Base-by-base conservation (phyloP, 2,113 vertebrate genomes). In the Chroicocephalus ridibundus region DNA sequence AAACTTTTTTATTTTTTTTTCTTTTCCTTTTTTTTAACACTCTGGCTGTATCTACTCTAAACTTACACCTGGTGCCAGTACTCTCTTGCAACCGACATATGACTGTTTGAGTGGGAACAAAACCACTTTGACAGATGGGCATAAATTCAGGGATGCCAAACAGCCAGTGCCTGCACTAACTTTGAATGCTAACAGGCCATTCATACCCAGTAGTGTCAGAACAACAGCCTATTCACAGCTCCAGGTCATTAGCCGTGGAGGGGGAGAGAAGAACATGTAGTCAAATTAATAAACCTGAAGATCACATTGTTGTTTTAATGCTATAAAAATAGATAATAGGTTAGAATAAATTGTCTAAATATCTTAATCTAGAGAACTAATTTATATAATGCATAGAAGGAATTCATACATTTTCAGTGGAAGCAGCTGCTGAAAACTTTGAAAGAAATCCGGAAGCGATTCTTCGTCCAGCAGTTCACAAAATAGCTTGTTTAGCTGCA, bases 141-240 rank as follows among this genome's bases (percentile, higher is more conserved):
- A 95, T 90, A 52, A 60, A 94, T 81, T 96, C 88, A 91, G 54
- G 83, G 78, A 92, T 96, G 96, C 65, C 92, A 95, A 66, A 76
- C 74, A 70, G 31, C n/a, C 36, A 74, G 38, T 47, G 86, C 78
- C 71, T 94, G 82, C 54, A 27, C 79, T 86, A 88, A 52, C 19
- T 90, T 89, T 94, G 88, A 94, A 94, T 92, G 83, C 61, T 93
- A 78, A 92, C 15, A 32, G 78, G 49, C 24, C 47, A 93, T 82
- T 95, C 82, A 83, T 47, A 78, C 24, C 69, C 88, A 49, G 13
- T 15, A 68, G 64, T 78, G 51, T 61, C 51, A 69, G 82, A 95
- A 93, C 84, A 96, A 82, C 78, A 95, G 74, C 46, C 87, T 88
- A 82, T 94, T 96, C 71, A 91, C 84, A 75, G 82, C 51, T 55